These are phyloP conservation scores for Nettapus auritus DNA, from an alignment of 2,113 vertebrate species.

Conservation along the genomic window DNA sequence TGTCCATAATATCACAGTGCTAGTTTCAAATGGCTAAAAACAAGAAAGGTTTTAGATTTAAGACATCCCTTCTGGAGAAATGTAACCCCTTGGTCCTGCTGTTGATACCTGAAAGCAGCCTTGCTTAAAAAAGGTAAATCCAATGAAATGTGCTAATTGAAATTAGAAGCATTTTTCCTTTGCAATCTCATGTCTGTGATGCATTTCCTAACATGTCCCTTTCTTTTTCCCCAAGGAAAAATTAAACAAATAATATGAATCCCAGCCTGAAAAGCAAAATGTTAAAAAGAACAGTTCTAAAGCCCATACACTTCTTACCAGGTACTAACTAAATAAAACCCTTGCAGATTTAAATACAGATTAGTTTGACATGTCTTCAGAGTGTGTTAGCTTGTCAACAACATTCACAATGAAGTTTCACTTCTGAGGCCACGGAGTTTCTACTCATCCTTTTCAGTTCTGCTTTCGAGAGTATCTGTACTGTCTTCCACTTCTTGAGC, in stretches of 20 bases:
- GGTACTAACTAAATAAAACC: slow-evolving; percentile 66
- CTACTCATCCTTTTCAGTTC: slow-evolving; percentile 67
- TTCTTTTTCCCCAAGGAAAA: slow-evolving; percentile 48
- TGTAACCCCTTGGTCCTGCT: slow-evolving; percentile 31
- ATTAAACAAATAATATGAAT: slow-evolving; percentile 51
- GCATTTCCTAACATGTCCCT: background rate
- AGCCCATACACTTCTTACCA: slow-evolving; percentile 64
- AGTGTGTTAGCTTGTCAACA: slow-evolving; percentile 59
- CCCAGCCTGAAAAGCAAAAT: slow-evolving; percentile 71
- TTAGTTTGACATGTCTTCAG: slow-evolving; percentile 67
- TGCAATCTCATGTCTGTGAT: background rate
- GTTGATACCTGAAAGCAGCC: slow-evolving; percentile 43
- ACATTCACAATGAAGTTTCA: slow-evolving; percentile 52
- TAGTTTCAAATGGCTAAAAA: slow-evolving; percentile 76
- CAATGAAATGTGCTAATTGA: slow-evolving; percentile 51
- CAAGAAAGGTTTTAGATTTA: slow-evolving; percentile 63
- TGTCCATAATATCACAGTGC: slow-evolving; percentile 76
- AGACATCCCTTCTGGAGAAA: slow-evolving; percentile 53
- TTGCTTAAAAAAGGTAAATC: slow-evolving; percentile 50
- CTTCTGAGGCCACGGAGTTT: slow-evolving; percentile 3
- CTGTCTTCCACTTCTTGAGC: slow-evolving; percentile 55
- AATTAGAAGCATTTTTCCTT: slow-evolving; percentile 37
- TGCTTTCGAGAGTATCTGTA: slow-evolving; percentile 55
- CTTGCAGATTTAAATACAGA: slow-evolving; percentile 66
- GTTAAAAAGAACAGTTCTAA: slow-evolving; percentile 74